Evolutionary conservation across 92 coral and sea anemone species (phyloP).

Genomic region (Palythoa heliodiscus): DNA sequence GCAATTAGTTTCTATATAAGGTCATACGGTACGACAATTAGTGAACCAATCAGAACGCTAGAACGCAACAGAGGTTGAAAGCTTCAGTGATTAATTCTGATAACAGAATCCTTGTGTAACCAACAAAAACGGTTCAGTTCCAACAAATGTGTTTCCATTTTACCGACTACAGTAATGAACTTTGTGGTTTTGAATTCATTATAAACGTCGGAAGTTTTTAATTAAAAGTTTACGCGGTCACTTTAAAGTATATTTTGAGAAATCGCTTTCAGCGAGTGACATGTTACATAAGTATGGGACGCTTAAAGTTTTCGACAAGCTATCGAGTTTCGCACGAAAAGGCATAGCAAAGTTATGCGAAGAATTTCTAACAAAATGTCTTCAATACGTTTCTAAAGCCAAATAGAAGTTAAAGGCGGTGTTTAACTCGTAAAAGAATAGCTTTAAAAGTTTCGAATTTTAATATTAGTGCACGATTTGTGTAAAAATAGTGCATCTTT

Average conservation of each 20-base stretch:
- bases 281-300: background rate
- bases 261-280: slow-evolving; percentile 7
- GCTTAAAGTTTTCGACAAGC: slow-evolving; percentile 24
- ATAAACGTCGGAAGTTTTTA: slow-evolving; percentile 42
- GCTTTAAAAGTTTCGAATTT: background rate
- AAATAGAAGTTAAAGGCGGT: background rate
- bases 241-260: slow-evolving; percentile 34
- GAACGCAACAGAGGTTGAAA: too few species aligned
- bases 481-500: too few species aligned
- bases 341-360: background rate
- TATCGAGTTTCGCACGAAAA: background rate
- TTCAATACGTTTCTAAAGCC: background rate
- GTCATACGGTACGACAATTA: too few species aligned
- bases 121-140: too few species aligned
- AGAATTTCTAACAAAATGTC: background rate
- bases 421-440: background rate
- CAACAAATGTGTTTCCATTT: background rate
- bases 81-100: too few species aligned
- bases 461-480: background rate
- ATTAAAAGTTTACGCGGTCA: slow-evolving; percentile 34
- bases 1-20: too few species aligned
- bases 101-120: too few species aligned
- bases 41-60: too few species aligned
- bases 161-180: background rate
- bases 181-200: background rate